Evolutionary conservation across 2,113 vertebrate genomes (phyloP).

Genomic region (Ia io): DNA sequence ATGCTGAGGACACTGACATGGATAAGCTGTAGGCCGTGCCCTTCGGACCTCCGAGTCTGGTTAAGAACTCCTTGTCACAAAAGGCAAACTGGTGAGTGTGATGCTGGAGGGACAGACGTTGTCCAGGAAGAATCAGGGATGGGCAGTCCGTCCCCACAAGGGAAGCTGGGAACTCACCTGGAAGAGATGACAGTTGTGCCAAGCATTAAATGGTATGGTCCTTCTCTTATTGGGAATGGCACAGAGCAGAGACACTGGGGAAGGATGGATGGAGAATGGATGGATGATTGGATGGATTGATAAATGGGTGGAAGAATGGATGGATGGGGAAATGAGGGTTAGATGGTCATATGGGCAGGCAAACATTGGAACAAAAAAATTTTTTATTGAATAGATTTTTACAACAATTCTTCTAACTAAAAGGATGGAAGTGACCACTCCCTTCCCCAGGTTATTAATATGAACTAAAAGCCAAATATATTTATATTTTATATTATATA

Average conservation of each 20-base stretch:
- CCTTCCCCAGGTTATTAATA: neutral
- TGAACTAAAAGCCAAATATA: neutral
- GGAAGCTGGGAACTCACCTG: neutral
- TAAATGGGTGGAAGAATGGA: too few relatives aligned
- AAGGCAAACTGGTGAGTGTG: neutral
- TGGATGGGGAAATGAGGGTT: neutral
- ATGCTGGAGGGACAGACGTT: neutral
- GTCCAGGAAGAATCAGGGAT: neutral
- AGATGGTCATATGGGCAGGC: neutral
- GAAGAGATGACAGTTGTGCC: neutral
- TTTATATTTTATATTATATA: neutral
- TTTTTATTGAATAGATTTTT: neutral
- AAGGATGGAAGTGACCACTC: neutral
- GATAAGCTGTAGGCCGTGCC: neutral
- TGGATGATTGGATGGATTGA: too few relatives aligned
- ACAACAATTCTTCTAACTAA: neutral
- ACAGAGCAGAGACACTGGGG: neutral
- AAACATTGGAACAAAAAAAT: neutral
- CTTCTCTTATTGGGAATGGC: neutral
- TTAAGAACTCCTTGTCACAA: neutral
- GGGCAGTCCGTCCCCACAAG: neutral
- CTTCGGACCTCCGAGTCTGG: neutral
- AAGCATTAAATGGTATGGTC: neutral
- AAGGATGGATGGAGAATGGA: neutral
- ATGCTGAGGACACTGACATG: neutral